Base-by-base conservation (phyloP, 2,113 vertebrate genomes). In the Phaetusa simplex region DNA sequence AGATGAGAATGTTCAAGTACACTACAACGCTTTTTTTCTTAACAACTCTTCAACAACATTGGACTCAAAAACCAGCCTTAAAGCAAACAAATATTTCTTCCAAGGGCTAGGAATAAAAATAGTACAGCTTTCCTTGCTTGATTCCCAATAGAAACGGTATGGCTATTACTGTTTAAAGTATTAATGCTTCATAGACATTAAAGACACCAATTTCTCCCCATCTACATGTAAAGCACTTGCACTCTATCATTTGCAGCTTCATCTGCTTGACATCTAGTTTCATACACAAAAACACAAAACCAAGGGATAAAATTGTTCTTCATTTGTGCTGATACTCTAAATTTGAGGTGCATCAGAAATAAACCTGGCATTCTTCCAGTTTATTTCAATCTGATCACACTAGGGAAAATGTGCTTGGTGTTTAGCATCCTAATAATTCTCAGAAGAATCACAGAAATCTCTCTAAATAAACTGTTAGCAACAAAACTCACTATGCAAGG, bases 291-390 rank as follows among this genome's bases (percentile, higher is more conserved):
- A 83, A 3, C 50, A 79, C 13, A 86, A 53, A 84, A 86, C 20
- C 56, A 86, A 94, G 58, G 64, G 59, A 58, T 13, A 70, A 67
- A 82, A 86, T 9, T 70, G 19, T 64, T 91, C 26, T 74, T 86
- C 69, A 34, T 71, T 90, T 53, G 2, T 6, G 11, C 7, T 70
- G n/a, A 67, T 55, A 86, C 23, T 95, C 88, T 94, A 78, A 96
- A 96, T 86, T 90, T 87, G 73, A 97, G 74, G 74, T 70, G 45
- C 50, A 81, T 86, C 64, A 92, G 64, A 97, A 93, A 91, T 70
- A 93, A 93, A 96, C 11, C 10, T 90, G 94, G 62, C 29, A 66
- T 74, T 78, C 79, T 81, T 96, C 79, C 95, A 92, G 16, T 47
- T 87, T 73, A 83, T 86, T 93, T 91, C 73, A 88, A 45, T 76